These are phyloP conservation scores for Emydura subglobosa DNA, from an alignment of 2,113 vertebrate genomes.

Conservation along the genomic window DNA sequence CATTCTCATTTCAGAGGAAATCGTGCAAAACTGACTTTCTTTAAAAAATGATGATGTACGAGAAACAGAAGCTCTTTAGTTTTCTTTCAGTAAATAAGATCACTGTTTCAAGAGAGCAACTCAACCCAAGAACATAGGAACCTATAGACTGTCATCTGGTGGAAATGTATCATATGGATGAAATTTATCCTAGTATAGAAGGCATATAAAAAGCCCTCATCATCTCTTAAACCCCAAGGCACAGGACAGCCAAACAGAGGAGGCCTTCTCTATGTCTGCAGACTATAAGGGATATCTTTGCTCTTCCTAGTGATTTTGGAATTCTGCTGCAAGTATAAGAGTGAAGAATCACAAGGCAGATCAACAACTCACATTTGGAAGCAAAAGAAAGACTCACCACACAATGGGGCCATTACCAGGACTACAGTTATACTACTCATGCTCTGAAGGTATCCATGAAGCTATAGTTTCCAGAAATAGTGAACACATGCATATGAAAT, in stretches of 20 bases:
- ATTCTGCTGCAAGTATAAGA: background rate
- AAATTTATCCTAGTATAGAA: background rate
- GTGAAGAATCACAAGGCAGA: background rate
- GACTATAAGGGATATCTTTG: no score
- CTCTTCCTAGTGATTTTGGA: no score
- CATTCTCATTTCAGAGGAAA: background rate
- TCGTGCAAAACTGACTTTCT: background rate
- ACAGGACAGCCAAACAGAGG: background rate
- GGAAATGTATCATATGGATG: background rate
- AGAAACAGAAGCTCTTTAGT: background rate
- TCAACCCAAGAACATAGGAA: background rate
- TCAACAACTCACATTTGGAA: background rate
- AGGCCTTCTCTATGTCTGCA: background rate
- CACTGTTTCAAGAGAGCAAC: background rate
- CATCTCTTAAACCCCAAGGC: background rate
- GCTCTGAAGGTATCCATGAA: background rate
- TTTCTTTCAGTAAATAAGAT: background rate
- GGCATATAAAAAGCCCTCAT: background rate
- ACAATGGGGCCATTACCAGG: background rate
- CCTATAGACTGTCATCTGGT: background rate
- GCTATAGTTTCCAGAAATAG: background rate
- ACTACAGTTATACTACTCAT: background rate
- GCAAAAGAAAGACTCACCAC: background rate
- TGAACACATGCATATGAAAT: background rate
- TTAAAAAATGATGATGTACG: background rate